These are phyloP conservation scores for Nothobranchius furzeri DNA, from an alignment of 2,113 vertebrate species.

Conservation along the genomic window DNA sequence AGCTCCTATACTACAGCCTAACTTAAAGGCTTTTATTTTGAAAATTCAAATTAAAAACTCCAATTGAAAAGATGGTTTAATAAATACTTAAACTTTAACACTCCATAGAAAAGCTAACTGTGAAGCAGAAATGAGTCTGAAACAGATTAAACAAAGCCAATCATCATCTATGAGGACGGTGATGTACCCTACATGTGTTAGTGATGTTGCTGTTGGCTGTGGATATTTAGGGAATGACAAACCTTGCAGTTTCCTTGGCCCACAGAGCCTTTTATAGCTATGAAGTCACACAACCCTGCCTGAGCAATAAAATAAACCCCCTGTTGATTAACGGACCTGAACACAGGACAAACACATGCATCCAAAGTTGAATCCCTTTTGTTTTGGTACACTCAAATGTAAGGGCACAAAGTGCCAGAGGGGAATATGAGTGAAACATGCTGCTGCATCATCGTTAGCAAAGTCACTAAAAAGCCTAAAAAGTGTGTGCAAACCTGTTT, in stretches of 20 bases:
- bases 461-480: no score
- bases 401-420: no score
- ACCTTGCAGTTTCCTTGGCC: background rate
- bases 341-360: background rate
- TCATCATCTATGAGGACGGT: background rate
- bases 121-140: no score
- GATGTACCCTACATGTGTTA: background rate
- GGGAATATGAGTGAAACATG: no score
- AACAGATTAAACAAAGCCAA: background rate
- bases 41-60: no score
- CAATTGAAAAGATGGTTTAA: no score
- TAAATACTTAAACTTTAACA: no score
- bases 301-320: constrained; percentile 1
- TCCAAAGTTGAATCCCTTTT: background rate
- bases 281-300: background rate
- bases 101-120: no score
- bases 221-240: background rate
- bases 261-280: background rate
- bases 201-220: background rate
- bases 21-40: no score
- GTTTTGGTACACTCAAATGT: no score
- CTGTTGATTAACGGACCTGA: constrained; percentile 13
- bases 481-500: no score
- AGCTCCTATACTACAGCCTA: background rate
- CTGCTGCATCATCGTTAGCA: no score